Evolutionary conservation across 1,140 invertebrate species (phyloP), one percentile per base, ranked within the genome.

Genomic region (Listronotus bonariensis): DNA sequence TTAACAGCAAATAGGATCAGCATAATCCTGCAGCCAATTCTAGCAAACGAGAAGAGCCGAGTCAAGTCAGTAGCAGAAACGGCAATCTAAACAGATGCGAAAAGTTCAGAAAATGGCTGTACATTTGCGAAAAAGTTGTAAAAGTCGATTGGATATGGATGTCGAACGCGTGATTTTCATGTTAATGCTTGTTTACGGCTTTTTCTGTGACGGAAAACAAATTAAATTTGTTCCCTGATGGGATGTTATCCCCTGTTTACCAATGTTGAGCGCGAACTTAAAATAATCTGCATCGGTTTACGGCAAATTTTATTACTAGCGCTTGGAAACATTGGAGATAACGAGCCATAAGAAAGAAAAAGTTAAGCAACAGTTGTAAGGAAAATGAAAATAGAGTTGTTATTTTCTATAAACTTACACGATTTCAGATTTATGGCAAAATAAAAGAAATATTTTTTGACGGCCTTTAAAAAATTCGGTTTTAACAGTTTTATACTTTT

Each of bases 81-180:
- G 57, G 46, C 57, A 60, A 60, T 62, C 46, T 62, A 45, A 62
- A 51, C 38, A 34, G 59, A 62, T 62, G 59, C 59, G 59, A 62
- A 62, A 62, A 62, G 48, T 62, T 62, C 26, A 18, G 46, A 14
- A 60, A 60, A 60, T 57, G 40, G 55, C 42, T 46, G 43, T 46
- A 48, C 57, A 31, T 20, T 57, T 26, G 53, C 34, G 53, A 53
- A 60, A 61, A 64, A 67, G 65, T 67, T 60, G 49, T 62, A 62
- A 62, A 62, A 62, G 48, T 64, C 59, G 54, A 58, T 64, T 45
- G 55, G 55, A 68, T 68, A 58, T 64, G 60, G 61, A 64, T 59
- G 66, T 43, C 36, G 41, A 59, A 57, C 45, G 52, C 45, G 55
- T 59, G 66, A 68, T 68, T 68, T 68, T 62, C 66, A 53, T 63